Percentiles rank a stretch among this genome's conserved stretches.
Conservation (phyloP, 2,797 vertebrate species). For the Prunella strophiata region DNA sequence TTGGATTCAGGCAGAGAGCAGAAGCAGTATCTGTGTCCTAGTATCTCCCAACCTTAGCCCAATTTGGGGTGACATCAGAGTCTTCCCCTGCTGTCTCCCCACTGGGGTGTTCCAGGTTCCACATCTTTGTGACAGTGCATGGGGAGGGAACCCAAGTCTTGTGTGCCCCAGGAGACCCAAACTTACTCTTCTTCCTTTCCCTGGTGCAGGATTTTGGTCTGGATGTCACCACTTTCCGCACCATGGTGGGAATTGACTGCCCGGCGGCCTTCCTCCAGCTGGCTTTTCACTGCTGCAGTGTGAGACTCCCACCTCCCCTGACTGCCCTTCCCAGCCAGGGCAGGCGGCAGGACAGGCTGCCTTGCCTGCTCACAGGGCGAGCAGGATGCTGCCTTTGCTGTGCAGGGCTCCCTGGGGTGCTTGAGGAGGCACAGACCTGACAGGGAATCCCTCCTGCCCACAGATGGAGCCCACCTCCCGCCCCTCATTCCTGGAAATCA, state of each 20-base stretch:
- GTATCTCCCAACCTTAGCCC: background rate
- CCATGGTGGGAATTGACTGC: slow-evolving; percentile 87
- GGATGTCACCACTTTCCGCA: slow-evolving; percentile 85
- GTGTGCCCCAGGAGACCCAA: background rate
- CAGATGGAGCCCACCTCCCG: slow-evolving; percentile 87
- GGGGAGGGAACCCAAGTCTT: fast-evolving
- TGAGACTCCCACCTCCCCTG: slow-evolving; percentile 71
- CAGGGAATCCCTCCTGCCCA: fast-evolving
- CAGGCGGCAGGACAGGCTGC: background rate
- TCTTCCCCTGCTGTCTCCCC: background rate
- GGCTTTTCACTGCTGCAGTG: slow-evolving; percentile 90
- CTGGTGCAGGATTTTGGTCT: slow-evolving; percentile 89
- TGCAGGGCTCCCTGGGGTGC: background rate
- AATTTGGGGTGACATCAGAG: background rate
- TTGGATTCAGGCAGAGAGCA: background rate
- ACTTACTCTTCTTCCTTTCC: background rate
- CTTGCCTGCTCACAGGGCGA: background rate
- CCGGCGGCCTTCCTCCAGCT: slow-evolving; percentile 87
- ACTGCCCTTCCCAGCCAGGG: background rate
- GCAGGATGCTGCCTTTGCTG: background rate
- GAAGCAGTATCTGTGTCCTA: background rate
- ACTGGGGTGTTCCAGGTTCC: background rate
- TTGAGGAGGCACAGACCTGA: background rate
- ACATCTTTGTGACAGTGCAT: no score
- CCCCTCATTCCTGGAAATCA: slow-evolving; percentile 88